A percentile compares a stretch with the other conserved stretches of the same genome.
These are phyloP conservation scores for Suillia variegata DNA, from an alignment of 2,888 invertebrate genomes.

Conservation along the genomic window DNA sequence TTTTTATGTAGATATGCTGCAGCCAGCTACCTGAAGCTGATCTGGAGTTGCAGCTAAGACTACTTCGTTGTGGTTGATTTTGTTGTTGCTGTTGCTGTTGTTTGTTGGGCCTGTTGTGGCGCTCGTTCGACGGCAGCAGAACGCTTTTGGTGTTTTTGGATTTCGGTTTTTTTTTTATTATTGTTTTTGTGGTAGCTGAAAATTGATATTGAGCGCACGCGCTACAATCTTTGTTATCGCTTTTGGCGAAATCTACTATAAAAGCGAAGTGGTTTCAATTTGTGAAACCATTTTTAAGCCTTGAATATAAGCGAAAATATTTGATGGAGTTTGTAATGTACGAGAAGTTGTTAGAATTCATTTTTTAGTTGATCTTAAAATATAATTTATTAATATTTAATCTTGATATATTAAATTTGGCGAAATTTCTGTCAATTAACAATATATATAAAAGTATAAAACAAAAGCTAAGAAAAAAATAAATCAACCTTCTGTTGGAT, in stretches of 20 bases:
- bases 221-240: not conserved
- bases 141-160: not conserved
- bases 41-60: not conserved
- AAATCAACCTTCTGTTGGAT: too few relatives aligned
- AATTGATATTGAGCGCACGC: not conserved
- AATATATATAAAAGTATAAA: too few relatives aligned
- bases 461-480: too few relatives aligned
- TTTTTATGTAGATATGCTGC: too few relatives aligned
- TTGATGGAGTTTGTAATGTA: too few relatives aligned
- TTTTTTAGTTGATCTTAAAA: too few relatives aligned
- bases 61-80: not conserved
- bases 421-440: too few relatives aligned
- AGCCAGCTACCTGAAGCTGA: not conserved
- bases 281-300: not conserved
- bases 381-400: too few relatives aligned
- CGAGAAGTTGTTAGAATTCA: not conserved
- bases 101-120: not conserved
- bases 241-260: not conserved
- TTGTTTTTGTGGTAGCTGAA: not conserved
- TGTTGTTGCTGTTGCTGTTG: slow-evolving; percentile 7
- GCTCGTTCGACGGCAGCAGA: too few relatives aligned
- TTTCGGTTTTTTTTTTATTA: not conserved
- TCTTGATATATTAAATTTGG: too few relatives aligned
- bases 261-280: not conserved
- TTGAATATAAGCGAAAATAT: too few relatives aligned